These are phyloP conservation scores for Indri indri DNA, from an alignment of 2,113 vertebrate genomes.

Conservation along the genomic window DNA sequence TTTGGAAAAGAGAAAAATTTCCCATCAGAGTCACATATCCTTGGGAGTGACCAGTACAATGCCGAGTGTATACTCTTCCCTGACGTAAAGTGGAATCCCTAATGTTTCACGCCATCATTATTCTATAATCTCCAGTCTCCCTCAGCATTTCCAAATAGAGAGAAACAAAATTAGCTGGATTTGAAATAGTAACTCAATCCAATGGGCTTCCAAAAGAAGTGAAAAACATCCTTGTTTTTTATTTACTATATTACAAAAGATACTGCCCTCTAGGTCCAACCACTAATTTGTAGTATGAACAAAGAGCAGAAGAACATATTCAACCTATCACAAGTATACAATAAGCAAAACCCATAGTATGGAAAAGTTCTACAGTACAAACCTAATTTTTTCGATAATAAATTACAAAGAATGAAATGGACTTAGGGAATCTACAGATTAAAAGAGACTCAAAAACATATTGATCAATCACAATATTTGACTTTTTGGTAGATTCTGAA, in stretches of 20 bases:
- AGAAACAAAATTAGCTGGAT: too few species aligned
- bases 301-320: not conserved
- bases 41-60: not conserved
- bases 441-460: not conserved
- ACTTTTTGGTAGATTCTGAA: not conserved
- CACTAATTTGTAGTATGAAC: not conserved
- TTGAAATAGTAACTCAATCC: not conserved
- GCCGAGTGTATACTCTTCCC: not conserved
- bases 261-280: not conserved
- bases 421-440: not conserved
- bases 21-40: not conserved
- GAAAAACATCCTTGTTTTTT: not conserved
- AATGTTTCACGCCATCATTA: not conserved
- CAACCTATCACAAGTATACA: not conserved
- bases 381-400: not conserved
- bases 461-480: not conserved
- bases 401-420: not conserved
- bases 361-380: not conserved
- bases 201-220: not conserved
- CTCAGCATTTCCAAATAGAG: not conserved
- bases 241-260: not conserved
- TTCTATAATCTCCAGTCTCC: not conserved
- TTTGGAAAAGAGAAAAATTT: not conserved
- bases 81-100: not conserved
- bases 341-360: not conserved